These are phyloP conservation scores for Lophotis ruficrista DNA, from an alignment of 2,113 vertebrate species.

Conservation along the genomic window DNA sequence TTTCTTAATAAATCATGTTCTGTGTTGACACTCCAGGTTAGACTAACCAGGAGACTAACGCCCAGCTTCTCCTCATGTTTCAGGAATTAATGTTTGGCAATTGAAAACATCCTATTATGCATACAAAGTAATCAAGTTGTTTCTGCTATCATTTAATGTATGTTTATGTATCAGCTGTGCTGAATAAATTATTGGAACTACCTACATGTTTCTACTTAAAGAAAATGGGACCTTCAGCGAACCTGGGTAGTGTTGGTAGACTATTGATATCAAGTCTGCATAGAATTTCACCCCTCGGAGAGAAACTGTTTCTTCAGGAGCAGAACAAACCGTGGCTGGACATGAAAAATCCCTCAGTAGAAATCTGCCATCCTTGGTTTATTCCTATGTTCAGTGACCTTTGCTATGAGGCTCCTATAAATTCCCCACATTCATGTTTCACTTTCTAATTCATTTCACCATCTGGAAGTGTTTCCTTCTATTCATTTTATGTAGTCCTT, in stretches of 20 bases:
- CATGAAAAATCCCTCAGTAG: not conserved
- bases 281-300: not conserved
- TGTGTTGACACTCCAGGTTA: not conserved
- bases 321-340: not conserved
- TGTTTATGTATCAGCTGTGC: not conserved
- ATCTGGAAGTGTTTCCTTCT: conserved; percentile 28
- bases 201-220: not conserved
- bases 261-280: rapidly evolving
- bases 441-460: conserved; percentile 50
- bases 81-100: not conserved
- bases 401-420: not conserved
- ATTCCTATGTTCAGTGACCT: not conserved
- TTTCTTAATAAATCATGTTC: not conserved
- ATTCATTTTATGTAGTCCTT: not conserved
- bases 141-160: not conserved
- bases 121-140: not conserved
- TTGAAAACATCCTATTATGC: not conserved
- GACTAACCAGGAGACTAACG: not conserved
- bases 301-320: not conserved
- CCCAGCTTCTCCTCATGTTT: not conserved
- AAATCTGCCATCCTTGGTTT: not conserved
- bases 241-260: not conserved
- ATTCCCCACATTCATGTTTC: not conserved
- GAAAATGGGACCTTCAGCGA: not conserved
- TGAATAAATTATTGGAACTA: not conserved